Evolutionary conservation across 2,797 vertebrate species (phyloP).

Genomic region (Pygocentrus nattereri): DNA sequence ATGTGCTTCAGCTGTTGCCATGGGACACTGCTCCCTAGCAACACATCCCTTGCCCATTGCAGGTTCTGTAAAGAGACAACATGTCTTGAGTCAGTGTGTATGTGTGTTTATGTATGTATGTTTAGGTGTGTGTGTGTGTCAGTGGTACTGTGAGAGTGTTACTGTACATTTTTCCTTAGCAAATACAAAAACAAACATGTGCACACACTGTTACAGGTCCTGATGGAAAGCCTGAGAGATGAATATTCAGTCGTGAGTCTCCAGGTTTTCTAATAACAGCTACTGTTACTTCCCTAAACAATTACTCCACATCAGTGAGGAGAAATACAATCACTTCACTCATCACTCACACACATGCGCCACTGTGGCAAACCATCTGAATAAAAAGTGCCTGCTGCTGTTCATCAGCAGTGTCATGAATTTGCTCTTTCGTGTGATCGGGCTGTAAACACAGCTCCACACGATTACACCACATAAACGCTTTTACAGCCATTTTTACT

Average conservation of each 20-base stretch:
- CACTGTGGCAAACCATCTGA: neutral
- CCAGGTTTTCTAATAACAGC: neutral
- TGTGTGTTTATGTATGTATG: neutral
- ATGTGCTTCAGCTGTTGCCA: slow-evolving; percentile 99
- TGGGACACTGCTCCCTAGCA: slow-evolving; percentile 97
- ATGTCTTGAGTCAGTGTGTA: slow-evolving; percentile 63
- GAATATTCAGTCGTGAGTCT: neutral
- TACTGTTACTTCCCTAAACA: neutral
- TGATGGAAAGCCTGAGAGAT: neutral
- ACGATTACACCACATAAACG: slow-evolving; percentile 16
- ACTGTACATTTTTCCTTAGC: neutral
- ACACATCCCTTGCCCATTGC: slow-evolving; percentile 98
- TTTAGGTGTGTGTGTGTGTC: neutral
- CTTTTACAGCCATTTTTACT: neutral
- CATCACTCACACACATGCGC: slow-evolving; percentile 17
- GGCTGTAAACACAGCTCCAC: neutral
- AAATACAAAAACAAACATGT: neutral
- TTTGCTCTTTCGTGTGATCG: neutral
- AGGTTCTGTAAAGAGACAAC: slow-evolving; percentile 87
- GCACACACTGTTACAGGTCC: neutral
- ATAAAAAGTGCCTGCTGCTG: neutral
- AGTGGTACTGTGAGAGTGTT: neutral
- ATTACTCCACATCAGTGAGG: slow-evolving; percentile 22
- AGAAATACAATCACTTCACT: slow-evolving; percentile 12
- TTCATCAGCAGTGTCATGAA: neutral